These are phyloP conservation scores for Scaptomyza reducta DNA, from an alignment of 2,888 invertebrate genomes.

Conservation along the genomic window DNA sequence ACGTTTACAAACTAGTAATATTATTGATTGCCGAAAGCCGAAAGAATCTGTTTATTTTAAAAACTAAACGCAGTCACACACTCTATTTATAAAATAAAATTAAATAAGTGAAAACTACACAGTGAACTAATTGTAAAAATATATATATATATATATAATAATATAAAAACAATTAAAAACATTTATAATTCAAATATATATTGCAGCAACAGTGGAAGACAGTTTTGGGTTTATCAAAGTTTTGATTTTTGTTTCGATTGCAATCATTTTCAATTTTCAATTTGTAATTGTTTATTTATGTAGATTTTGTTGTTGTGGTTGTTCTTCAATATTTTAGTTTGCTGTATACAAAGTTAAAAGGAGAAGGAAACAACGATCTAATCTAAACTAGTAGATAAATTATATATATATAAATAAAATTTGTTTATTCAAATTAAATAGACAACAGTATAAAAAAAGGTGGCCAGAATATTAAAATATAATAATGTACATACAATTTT, in stretches of 20 bases:
- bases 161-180: constrained; percentile 57
- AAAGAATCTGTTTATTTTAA: constrained; percentile 18
- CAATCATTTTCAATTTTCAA: constrained; percentile 19
- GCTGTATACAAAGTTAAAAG: constrained; percentile 51
- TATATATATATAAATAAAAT: constrained; percentile 62
- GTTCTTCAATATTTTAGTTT: constrained; percentile 45
- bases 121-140: constrained; percentile 45
- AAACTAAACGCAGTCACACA: constrained; percentile 57
- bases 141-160: constrained; percentile 23
- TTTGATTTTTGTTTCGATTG: constrained; percentile 46
- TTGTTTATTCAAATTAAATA: constrained; percentile 69
- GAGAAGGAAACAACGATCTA: constrained; percentile 48
- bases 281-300: constrained; percentile 30
- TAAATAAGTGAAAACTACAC: constrained; percentile 53
- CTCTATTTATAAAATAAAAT: constrained; percentile 45
- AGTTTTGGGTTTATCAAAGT: constrained; percentile 50
- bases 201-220: constrained; percentile 83
- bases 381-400: constrained; percentile 34
- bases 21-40: constrained; percentile 35
- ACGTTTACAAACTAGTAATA: constrained; percentile 40
- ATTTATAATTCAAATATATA: constrained; percentile 55
- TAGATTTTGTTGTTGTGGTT: constrained; percentile 19
- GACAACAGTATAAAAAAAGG: constrained; percentile 68
- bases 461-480: constrained; percentile 38
- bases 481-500: constrained; percentile 75